These are phyloP conservation scores for Lepidurus couesii DNA, from an alignment of 1,140 invertebrate genomes.

Conservation along the genomic window DNA sequence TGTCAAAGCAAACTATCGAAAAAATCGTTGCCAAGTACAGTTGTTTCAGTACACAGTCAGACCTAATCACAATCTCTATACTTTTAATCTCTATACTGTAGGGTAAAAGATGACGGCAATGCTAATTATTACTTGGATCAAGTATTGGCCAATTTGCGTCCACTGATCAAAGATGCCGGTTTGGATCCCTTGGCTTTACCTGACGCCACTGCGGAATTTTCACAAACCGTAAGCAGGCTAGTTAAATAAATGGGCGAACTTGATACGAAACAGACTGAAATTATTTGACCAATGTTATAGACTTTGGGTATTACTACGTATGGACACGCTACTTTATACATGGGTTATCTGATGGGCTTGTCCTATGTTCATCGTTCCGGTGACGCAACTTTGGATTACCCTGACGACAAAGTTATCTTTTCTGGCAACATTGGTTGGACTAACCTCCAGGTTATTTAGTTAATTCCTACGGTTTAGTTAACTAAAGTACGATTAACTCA, in stretches of 20 bases:
- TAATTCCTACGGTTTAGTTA: neutral
- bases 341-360: constrained; percentile 31
- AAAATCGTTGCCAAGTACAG: neutral
- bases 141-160: constrained; percentile 30
- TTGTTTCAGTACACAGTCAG: neutral
- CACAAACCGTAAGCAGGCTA: neutral
- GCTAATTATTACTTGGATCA: constrained; percentile 32
- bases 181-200: constrained; percentile 29
- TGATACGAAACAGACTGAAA: neutral
- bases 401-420: constrained; percentile 6
- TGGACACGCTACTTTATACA: constrained; percentile 31
- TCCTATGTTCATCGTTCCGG: constrained; percentile 29
- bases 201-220: constrained; percentile 19
- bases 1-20: neutral
- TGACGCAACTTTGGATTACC: constrained; percentile 27
- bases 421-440: constrained; percentile 30
- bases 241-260: neutral
- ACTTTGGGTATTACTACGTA: neutral
- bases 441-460: constrained; percentile 29
- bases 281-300: neutral
- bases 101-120: constrained; percentile 29
- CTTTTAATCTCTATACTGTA: too few species aligned
- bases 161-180: constrained; percentile 26
- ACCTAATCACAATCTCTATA: neutral
- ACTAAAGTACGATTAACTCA: neutral